Conservation (phyloP, 1,140 invertebrate species). For the Calycopis cecrops region DNA sequence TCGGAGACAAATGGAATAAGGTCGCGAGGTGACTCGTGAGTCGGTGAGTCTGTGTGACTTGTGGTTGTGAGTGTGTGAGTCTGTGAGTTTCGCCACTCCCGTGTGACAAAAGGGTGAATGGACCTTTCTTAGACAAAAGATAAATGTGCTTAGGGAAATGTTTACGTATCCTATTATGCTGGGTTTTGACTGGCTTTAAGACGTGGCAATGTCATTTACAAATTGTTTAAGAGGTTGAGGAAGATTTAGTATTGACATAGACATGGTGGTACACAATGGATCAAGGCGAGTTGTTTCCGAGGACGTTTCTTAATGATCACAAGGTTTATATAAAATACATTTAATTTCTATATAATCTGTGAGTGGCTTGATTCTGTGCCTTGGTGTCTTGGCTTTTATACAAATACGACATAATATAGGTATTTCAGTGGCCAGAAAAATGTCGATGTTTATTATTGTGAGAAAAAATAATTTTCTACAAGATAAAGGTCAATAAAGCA, state of each 20-base stretch:
- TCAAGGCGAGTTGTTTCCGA: too few species aligned
- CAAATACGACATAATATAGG: too few species aligned
- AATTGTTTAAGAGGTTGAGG: conserved; percentile 5
- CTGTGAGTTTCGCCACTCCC: conserved; percentile 24
- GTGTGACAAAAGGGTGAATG: conserved; percentile 35
- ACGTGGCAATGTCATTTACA: conserved; percentile 14
- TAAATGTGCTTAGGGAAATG: conserved; percentile 44
- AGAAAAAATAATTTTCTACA: too few species aligned
- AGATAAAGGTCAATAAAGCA: too few species aligned
- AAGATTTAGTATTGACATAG: conserved; percentile 9
- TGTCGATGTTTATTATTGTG: too few species aligned
- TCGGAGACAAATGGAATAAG: conserved; percentile 23
- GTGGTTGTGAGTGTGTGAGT: conserved; percentile 5
- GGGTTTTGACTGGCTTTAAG: conserved; percentile 29
- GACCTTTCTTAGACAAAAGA: conserved; percentile 33
- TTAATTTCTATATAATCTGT: too few species aligned
- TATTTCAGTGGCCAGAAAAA: too few species aligned
- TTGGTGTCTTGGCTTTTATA: too few species aligned
- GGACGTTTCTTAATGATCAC: too few species aligned
- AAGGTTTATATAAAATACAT: too few species aligned
- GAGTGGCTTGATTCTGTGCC: too few species aligned
- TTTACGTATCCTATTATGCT: conserved; percentile 21
- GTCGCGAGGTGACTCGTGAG: conserved; percentile 21
- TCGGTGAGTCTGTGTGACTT: background rate
- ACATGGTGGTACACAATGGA: background rate